Percentiles rank a stretch among this genome's conserved stretches.
phyloP scores from a whole-genome alignment of 2,888 invertebrate genomes.

The Oscheius sp. region DNA sequence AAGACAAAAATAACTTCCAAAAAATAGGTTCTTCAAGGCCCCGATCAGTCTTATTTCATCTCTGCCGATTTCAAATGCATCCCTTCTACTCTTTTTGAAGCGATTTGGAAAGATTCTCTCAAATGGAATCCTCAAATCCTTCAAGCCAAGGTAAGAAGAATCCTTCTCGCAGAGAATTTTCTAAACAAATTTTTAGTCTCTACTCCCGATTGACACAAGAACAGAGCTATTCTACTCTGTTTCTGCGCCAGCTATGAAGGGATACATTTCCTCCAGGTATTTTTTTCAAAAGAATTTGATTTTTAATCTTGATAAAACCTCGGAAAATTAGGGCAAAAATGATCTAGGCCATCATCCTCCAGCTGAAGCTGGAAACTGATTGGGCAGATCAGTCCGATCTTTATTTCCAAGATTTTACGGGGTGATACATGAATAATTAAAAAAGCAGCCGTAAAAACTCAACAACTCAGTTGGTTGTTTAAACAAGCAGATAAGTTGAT shows the following conservation, averaged over 20 bases:
- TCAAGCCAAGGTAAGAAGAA: slow-evolving; percentile 37
- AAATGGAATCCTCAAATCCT: slow-evolving; percentile 60
- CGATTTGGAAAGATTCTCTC: slow-evolving; percentile 58
- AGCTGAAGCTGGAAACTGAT: too few relatives aligned
- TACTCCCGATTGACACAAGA: slow-evolving; percentile 48
- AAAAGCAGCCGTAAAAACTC: too few relatives aligned
- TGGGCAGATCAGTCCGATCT: too few relatives aligned
- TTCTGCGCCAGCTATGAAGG: slow-evolving; percentile 61
- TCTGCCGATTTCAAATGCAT: slow-evolving; percentile 42
- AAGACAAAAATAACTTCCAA: neutral
- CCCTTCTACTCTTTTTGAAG: slow-evolving; percentile 50
- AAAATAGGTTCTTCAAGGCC: slow-evolving; percentile 40
- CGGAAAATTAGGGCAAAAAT: too few relatives aligned
- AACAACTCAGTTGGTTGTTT: too few relatives aligned
- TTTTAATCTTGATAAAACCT: too few relatives aligned
- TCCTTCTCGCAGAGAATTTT: neutral
- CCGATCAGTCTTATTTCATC: slow-evolving; percentile 54
- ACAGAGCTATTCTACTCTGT: slow-evolving; percentile 62
- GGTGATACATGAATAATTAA: too few relatives aligned
- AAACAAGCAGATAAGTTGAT: too few relatives aligned
- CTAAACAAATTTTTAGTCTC: slow-evolving; percentile 45
- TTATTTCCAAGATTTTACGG: too few relatives aligned
- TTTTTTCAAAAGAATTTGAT: neutral
- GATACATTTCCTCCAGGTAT: slow-evolving; percentile 61
- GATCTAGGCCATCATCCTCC: too few relatives aligned